Base-by-base conservation (phyloP, 2,113 vertebrate genomes). In the Cyanistes caeruleus region DNA sequence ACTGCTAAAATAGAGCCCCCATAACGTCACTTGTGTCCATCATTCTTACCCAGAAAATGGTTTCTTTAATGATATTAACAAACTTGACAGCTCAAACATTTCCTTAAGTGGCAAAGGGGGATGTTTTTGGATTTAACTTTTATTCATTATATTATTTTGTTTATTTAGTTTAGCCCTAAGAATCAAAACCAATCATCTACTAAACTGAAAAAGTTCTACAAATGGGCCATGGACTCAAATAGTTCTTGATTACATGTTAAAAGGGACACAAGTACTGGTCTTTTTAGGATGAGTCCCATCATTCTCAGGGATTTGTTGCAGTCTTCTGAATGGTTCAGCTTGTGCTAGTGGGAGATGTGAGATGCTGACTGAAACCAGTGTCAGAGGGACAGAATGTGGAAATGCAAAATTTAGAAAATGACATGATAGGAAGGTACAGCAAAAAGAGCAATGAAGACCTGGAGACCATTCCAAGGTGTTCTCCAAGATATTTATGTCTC, bases 1-100 rank as follows among this genome's bases (percentile, higher is more conserved):
- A 86, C 35, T 92, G 93, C 89, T 89, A 94, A 92, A 95, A 46
- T n/a, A 94, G 86, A 93, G 62, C 55, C 87, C 94, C 95, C 75
- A 92, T 89, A 96, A 97, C 89, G 37, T 92, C 94, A 95, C 90
- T 96, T 25, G 53, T 52, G 91, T 82, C 95, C 85, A 73, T 89
- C 76, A 89, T 81, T 97, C 72, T 53, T 41, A 88, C 46, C 58
- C 70, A 85, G 75, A 44, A 93, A 96, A 98, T 79, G 77, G 58
- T 84, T 93, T 67, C 78, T 92, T 91, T 70, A 76, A 48, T 35
- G n/a, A 21, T 41, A 88, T 97, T 97, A 94, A 95, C 96, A 97
- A 97, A 98, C 97, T 43, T 83, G 97, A 95, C 91, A 95, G 64
- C 46, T 85, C 13, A 19, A 95, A 88, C 78, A 88, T 95, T 97